Evolutionary conservation across 37 sponge, comb jelly and placozoan genomes (phyloP).

Genomic region (Diacarnus erythraeanus): DNA sequence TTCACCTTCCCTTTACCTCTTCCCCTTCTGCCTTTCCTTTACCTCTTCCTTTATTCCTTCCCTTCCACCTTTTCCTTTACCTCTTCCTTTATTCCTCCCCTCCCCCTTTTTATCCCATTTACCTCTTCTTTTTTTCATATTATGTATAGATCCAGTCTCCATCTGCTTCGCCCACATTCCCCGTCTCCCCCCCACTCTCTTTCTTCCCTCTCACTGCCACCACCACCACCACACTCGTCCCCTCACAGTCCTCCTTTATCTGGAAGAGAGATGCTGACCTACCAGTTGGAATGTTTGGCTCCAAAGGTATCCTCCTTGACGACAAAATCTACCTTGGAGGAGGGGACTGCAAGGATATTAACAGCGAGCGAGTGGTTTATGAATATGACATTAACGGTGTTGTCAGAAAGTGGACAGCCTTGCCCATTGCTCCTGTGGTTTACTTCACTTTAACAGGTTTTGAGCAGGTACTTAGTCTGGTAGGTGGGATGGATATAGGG

Average conservation of each 20-base stretch:
- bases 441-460: constrained; percentile 35
- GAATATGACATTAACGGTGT: constrained; percentile 55
- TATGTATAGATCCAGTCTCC: background rate
- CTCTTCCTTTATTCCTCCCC: background rate
- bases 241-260: constrained; percentile 32
- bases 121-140: background rate
- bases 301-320: constrained; percentile 27
- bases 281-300: constrained; percentile 27
- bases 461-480: constrained; percentile 27
- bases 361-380: constrained; percentile 24
- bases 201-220: background rate
- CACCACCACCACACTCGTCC: constrained; percentile 14
- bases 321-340: constrained; percentile 61
- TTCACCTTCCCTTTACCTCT: too few relatives aligned
- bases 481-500: constrained; percentile 39
- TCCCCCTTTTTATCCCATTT: background rate
- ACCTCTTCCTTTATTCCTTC: background rate
- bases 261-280: constrained; percentile 45
- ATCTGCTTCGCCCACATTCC: too few relatives aligned
- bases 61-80: background rate
- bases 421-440: constrained; percentile 32
- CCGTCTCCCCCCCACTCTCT: background rate
- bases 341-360: constrained; percentile 28
- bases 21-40: too few relatives aligned
- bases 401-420: constrained; percentile 51